Evolutionary conservation across 2,888 invertebrate genomes (phyloP).

Genomic region (Candidula unifasciata): DNA sequence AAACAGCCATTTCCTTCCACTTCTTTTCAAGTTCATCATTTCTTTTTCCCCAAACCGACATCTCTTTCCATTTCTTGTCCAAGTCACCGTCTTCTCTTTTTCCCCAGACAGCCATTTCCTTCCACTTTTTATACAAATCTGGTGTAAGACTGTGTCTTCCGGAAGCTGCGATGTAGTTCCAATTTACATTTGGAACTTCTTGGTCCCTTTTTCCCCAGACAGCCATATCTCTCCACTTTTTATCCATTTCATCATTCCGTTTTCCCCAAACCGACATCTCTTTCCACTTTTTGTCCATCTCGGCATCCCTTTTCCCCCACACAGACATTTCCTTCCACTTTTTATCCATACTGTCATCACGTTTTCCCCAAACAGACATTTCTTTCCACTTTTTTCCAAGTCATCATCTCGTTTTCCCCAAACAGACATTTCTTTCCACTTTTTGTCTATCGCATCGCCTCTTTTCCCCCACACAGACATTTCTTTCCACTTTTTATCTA

Average conservation of each 20-base stretch:
- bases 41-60: slow-evolving; percentile 27
- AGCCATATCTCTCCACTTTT: slow-evolving; percentile 31
- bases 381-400: slow-evolving; percentile 37
- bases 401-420: slow-evolving; percentile 39
- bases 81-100: neutral
- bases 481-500: slow-evolving; percentile 42
- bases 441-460: slow-evolving; percentile 27
- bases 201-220: slow-evolving; percentile 29
- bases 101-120: slow-evolving; percentile 19
- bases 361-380: slow-evolving; percentile 33
- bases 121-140: slow-evolving; percentile 11
- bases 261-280: slow-evolving; percentile 37
- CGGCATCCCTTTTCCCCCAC: slow-evolving; percentile 35
- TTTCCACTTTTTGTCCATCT: slow-evolving; percentile 32
- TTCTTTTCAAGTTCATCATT: neutral
- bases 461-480: slow-evolving; percentile 44
- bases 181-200: neutral
- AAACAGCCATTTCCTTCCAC: slow-evolving; percentile 37
- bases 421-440: slow-evolving; percentile 45
- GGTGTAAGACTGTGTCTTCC: neutral
- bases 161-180: slow-evolving; percentile 19
- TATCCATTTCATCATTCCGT: neutral
- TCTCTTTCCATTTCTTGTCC: slow-evolving; percentile 22
- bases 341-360: slow-evolving; percentile 17
- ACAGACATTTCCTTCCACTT: slow-evolving; percentile 47